phyloP scores from a whole-genome alignment of 1,140 invertebrate species.

The Halotydeus destructor region DNA sequence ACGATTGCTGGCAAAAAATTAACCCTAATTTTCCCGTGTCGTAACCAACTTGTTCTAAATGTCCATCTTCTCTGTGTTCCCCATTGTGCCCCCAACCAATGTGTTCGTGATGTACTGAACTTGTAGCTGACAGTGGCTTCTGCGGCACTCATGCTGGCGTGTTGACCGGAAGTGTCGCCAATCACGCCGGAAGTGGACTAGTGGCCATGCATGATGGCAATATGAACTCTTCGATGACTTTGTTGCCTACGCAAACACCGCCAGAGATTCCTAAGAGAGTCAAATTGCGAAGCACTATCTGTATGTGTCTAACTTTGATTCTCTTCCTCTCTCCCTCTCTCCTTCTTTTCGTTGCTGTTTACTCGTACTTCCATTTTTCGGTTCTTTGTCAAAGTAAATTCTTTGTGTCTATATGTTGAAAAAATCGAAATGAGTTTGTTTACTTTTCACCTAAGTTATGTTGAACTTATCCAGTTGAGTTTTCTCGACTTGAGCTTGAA shows the following conservation, averaged over 20 bases:
- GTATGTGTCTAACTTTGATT: background rate
- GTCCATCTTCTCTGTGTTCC: background rate
- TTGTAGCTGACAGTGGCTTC: constrained; percentile 8
- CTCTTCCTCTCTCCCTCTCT: background rate
- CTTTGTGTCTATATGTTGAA: background rate
- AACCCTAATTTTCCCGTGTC: background rate
- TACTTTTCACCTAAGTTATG: too few species aligned
- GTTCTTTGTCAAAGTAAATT: background rate
- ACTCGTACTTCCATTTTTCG: background rate
- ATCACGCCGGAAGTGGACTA: too few species aligned
- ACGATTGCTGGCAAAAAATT: constrained; percentile 33
- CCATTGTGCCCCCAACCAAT: background rate
- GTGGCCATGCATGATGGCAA: constrained; percentile 9
- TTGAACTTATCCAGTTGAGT: too few species aligned
- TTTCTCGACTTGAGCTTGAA: background rate
- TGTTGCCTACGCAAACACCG: constrained; percentile 47
- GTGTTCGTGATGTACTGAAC: background rate
- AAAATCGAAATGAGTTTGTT: background rate
- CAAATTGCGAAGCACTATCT: constrained; percentile 64
- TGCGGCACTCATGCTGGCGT: background rate
- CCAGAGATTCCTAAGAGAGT: constrained; percentile 90
- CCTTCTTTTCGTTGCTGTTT: constrained; percentile 1
- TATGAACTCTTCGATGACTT: constrained; percentile 6
- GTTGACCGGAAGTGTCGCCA: too few species aligned
- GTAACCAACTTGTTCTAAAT: background rate